Evolutionary conservation across 2,797 vertebrate genomes (phyloP).

Genomic region (Epinephelus awoara): DNA sequence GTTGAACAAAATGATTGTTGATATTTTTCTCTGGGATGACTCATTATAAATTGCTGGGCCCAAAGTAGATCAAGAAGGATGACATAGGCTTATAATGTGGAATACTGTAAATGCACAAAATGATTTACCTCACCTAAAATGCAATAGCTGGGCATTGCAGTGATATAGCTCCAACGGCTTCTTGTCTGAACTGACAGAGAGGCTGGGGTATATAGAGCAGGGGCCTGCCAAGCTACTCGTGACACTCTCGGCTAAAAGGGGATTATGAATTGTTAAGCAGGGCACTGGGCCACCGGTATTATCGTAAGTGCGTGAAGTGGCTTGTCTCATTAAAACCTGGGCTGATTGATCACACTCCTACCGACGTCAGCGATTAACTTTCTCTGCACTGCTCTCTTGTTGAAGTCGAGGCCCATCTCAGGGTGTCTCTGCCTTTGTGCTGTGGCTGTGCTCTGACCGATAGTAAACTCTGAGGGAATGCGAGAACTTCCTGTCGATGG

Average conservation of each 20-base stretch:
- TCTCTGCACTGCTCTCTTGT: slow-evolving; percentile 4
- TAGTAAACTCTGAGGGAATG: slow-evolving; percentile 78
- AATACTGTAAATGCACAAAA: slow-evolving; percentile 13
- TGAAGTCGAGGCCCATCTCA: slow-evolving; percentile 50
- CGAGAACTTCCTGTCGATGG: slow-evolving; percentile 77
- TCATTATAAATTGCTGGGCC: background rate
- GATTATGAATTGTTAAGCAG: slow-evolving; percentile 78
- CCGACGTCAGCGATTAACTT: slow-evolving; percentile 21
- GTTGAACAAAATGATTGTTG: background rate
- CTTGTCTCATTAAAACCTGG: slow-evolving; percentile 48
- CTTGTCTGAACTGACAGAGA: slow-evolving; percentile 31
- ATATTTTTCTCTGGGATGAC: slow-evolving; percentile 5
- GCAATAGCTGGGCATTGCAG: background rate
- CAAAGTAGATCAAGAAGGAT: slow-evolving; percentile 30
- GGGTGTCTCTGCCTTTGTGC: slow-evolving; percentile 42
- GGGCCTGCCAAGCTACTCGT: slow-evolving; percentile 42
- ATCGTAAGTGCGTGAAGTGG: slow-evolving; percentile 52
- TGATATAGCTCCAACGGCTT: background rate
- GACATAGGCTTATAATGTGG: slow-evolving; percentile 7
- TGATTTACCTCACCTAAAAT: background rate
- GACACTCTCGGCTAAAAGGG: slow-evolving; percentile 49
- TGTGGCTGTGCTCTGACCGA: slow-evolving; percentile 61
- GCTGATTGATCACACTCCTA: slow-evolving; percentile 54
- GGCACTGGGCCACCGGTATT: slow-evolving; percentile 68
- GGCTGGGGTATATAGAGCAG: background rate